Evolutionary conservation across 2,797 vertebrate genomes (phyloP).

Genomic region (Orestias chungarensis): DNA sequence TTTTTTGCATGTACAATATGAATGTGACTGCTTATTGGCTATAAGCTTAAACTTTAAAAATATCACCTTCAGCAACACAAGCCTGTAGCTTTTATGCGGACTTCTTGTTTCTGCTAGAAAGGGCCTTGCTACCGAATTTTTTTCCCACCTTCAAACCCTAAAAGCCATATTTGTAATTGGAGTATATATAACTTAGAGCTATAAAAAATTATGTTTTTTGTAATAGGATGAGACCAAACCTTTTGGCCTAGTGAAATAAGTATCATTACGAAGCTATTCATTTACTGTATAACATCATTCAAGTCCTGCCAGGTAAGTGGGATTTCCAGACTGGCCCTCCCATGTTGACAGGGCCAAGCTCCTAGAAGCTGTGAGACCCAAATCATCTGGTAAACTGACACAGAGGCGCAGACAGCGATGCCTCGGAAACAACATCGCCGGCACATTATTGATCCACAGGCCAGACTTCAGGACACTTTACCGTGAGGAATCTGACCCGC

Average conservation of each 20-base stretch:
- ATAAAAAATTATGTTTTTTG: neutral
- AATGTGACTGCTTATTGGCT: too few relatives aligned
- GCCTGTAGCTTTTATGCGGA: too few relatives aligned
- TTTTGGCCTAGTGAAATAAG: neutral
- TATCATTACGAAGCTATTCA: neutral
- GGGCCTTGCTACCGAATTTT: too few relatives aligned
- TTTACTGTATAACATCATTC: neutral
- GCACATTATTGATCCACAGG: conserved; percentile 26
- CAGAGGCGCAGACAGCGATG: conserved; percentile 3
- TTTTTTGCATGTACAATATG: too few relatives aligned
- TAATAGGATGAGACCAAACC: neutral
- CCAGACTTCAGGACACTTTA: conserved; percentile 21
- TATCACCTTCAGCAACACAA: too few relatives aligned
- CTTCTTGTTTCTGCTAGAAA: too few relatives aligned
- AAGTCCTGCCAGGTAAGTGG: neutral
- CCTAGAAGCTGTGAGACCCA: conserved; percentile 21
- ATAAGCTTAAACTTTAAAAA: too few relatives aligned
- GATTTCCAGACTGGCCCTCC: neutral
- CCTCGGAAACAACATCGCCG: conserved; percentile 7
- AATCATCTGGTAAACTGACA: conserved; percentile 18
- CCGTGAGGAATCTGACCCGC: conserved; percentile 34
- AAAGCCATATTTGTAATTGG: neutral
- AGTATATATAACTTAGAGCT: neutral
- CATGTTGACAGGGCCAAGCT: conserved; percentile 9
- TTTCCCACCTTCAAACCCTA: neutral